These are phyloP conservation scores for Bombus breviceps DNA, from an alignment of 1,140 invertebrate species.

Conservation along the genomic window DNA sequence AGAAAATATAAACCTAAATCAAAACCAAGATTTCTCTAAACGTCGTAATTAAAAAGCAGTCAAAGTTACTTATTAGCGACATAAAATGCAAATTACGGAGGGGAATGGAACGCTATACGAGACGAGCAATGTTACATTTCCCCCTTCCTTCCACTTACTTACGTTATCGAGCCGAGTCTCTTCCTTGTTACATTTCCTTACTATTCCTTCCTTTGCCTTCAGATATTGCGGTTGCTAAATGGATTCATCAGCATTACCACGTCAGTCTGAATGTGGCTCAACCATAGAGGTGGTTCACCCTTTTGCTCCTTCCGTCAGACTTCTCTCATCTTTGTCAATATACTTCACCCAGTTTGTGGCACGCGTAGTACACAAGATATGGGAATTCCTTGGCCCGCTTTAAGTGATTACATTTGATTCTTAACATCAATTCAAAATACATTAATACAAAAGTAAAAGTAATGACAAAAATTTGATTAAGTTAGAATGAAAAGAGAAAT, in stretches of 20 bases:
- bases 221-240: conserved; percentile 77
- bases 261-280: conserved; percentile 60
- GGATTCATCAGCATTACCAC: conserved; percentile 77
- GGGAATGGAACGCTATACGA: conserved; percentile 32
- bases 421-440: too few relatives aligned
- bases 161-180: conserved; percentile 34
- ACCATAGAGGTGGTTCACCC: conserved; percentile 41
- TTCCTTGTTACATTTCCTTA: conserved; percentile 38
- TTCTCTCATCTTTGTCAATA: conserved; percentile 47
- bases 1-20: too few relatives aligned
- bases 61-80: neutral
- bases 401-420: neutral
- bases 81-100: conserved; percentile 38
- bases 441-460: neutral
- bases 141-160: conserved; percentile 8
- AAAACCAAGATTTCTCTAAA: neutral
- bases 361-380: too few relatives aligned
- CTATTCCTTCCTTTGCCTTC: conserved; percentile 51
- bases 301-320: conserved; percentile 55
- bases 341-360: neutral
- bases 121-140: conserved; percentile 42
- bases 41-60: neutral
- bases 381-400: neutral
- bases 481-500: neutral
- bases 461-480: neutral